phyloP scores from a whole-genome alignment of 2,888 invertebrate genomes.

The Metacarcinus magister region DNA sequence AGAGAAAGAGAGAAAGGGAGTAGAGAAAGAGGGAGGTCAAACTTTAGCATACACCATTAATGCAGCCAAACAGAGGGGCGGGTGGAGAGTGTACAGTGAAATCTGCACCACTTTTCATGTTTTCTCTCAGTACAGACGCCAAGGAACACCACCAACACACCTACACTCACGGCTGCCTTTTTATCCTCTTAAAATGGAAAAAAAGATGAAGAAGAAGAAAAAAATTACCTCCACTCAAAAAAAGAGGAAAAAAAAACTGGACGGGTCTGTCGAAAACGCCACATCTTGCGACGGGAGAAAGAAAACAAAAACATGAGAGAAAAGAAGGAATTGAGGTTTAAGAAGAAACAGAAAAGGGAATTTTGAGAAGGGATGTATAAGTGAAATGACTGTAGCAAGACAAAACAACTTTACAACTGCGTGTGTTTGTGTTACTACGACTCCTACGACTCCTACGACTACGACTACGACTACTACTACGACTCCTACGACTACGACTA shows the following conservation, averaged over 20 bases:
- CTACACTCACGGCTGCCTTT: background rate
- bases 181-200: background rate
- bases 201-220: background rate
- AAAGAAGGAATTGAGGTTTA: background rate
- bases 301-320: background rate
- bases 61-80: slow-evolving; percentile 26
- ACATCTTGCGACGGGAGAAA: background rate
- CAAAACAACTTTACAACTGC: background rate
- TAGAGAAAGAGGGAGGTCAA: background rate
- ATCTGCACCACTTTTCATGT: background rate
- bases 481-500: slow-evolving; percentile 6
- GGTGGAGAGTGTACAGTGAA: slow-evolving; percentile 32
- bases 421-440: background rate
- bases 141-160: background rate
- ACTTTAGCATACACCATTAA: slow-evolving; percentile 41
- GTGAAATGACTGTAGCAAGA: background rate
- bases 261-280: background rate
- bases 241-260: background rate
- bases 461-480: slow-evolving; percentile 41
- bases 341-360: background rate
- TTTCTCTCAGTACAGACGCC: slow-evolving; percentile 26
- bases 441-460: background rate
- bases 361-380: background rate
- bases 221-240: background rate
- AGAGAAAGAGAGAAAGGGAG: slow-evolving; percentile 46